A percentile compares a stretch with the other conserved stretches of the same genome.
Evolutionary conservation across 2,888 invertebrate genomes (phyloP).

Genomic region (Ernsta delagoae): DNA sequence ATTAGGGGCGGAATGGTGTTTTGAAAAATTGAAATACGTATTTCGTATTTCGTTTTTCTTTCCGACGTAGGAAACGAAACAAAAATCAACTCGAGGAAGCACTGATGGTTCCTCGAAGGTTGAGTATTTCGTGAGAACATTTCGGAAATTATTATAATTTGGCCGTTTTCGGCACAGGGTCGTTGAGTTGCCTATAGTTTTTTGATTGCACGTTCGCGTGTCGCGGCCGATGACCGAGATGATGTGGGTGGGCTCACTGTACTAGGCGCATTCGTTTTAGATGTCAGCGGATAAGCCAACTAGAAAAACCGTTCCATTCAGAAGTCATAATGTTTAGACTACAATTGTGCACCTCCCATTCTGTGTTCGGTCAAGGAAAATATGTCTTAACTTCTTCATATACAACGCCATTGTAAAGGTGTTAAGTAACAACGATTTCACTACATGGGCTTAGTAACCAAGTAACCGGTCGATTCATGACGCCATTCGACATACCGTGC

Average conservation of each 20-base stretch:
- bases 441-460: constrained; percentile 27
- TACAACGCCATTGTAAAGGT: constrained; percentile 9
- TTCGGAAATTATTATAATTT: constrained; percentile 39
- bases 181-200: constrained; percentile 37
- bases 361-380: not conserved
- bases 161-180: constrained; percentile 36
- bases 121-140: constrained; percentile 32
- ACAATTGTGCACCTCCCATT: not conserved
- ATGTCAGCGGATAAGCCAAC: constrained; percentile 25
- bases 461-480: constrained; percentile 36
- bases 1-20: constrained; percentile 20
- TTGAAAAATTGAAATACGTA: constrained; percentile 33
- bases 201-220: constrained; percentile 39
- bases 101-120: constrained; percentile 26
- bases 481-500: constrained; percentile 31
- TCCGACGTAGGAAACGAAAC: constrained; percentile 12
- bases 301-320: constrained; percentile 5
- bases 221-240: constrained; percentile 30
- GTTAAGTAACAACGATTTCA: constrained; percentile 33
- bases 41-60: constrained; percentile 26
- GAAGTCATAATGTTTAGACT: constrained; percentile 4
- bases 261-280: constrained; percentile 26
- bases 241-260: constrained; percentile 26
- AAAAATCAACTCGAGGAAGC: constrained; percentile 17
- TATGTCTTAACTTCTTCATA: not conserved